Base-by-base conservation (phyloP, 2,888 invertebrate species). In the Drosophila tripunctata region DNA sequence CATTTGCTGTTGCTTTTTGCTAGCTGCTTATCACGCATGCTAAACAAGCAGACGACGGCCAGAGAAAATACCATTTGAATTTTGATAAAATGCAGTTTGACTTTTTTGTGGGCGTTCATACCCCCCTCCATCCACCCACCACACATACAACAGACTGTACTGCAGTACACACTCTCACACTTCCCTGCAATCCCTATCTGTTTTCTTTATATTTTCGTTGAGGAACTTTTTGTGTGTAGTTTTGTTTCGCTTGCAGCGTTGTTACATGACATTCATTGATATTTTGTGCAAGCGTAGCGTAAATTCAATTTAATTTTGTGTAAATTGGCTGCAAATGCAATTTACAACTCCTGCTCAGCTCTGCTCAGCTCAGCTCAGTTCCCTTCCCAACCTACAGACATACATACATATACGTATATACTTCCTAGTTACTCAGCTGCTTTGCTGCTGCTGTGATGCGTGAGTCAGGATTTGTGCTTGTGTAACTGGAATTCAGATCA, bases 311-410 rank as follows among this genome's bases (percentile, higher is more conserved):
- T 84, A 84, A 84, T 76, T 78, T 76, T 81, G 78, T 81, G 71
- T 80, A 83, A 83, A 84, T 83, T 83, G 81, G 76, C 78, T 83
- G 78, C 76, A 81, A 82, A 84, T 82, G 81, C 81, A 84, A 81
- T 84, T 82, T 78, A 66, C 66, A 71, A 80, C 68, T 70, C 65
- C 62, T 66, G 63, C 68, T 51, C 62, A 65, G 62, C 55, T 2
- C 19, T 40, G 17, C 8, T 27, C 14, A n/a, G n/a, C n/a, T n/a
- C n/a, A n/a, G n/a, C n/a, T n/a, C n/a, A n/a, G n/a, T n/a, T n/a
- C n/a, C n/a, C n/a, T n/a, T n/a, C n/a, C n/a, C n/a, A n/a, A n/a
- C n/a, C n/a, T n/a, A n/a, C n/a, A n/a, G n/a, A n/a, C n/a, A n/a
- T n/a, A n/a, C n/a, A n/a, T n/a, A n/a, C n/a, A n/a, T n/a, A n/a